Evolutionary conservation across 2,113 vertebrate genomes (phyloP).

Genomic region (Orientallactaga bullata): DNA sequence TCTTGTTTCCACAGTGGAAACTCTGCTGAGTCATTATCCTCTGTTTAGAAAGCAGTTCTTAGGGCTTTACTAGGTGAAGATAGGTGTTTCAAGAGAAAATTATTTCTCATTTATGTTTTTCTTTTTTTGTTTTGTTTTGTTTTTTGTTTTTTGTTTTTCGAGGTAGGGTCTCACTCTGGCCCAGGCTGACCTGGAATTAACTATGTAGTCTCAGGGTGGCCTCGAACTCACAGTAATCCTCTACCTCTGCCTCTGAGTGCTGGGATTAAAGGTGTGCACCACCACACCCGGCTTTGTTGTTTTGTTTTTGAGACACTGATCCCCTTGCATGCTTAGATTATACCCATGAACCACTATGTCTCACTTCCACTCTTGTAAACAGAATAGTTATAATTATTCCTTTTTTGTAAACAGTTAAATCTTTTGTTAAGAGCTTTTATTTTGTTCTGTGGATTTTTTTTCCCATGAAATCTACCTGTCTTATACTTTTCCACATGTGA

Average conservation of each 20-base stretch:
- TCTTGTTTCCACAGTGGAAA: not conserved
- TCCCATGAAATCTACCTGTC: not conserved
- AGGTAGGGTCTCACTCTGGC: too few relatives aligned
- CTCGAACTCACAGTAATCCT: too few relatives aligned
- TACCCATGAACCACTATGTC: not conserved
- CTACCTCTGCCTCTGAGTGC: too few relatives aligned
- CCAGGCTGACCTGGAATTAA: too few relatives aligned
- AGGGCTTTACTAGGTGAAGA: not conserved
- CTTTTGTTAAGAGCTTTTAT: not conserved
- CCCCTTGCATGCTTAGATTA: not conserved
- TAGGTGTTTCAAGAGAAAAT: not conserved
- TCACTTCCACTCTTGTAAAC: not conserved
- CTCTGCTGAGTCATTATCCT: not conserved
- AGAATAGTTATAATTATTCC: not conserved
- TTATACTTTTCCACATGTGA: not conserved
- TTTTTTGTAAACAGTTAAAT: not conserved
- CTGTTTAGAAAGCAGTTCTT: not conserved
- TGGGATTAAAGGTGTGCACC: too few relatives aligned
- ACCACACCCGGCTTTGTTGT: too few relatives aligned
- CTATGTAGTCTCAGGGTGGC: too few relatives aligned
- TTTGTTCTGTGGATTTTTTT: not conserved
- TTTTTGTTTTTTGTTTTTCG: too few relatives aligned
- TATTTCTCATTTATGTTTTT: not conserved
- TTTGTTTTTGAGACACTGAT: not conserved
- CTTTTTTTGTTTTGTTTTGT: not conserved